Base-by-base conservation (phyloP, 1,140 invertebrate species). In the Harpegnathos saltator region DNA sequence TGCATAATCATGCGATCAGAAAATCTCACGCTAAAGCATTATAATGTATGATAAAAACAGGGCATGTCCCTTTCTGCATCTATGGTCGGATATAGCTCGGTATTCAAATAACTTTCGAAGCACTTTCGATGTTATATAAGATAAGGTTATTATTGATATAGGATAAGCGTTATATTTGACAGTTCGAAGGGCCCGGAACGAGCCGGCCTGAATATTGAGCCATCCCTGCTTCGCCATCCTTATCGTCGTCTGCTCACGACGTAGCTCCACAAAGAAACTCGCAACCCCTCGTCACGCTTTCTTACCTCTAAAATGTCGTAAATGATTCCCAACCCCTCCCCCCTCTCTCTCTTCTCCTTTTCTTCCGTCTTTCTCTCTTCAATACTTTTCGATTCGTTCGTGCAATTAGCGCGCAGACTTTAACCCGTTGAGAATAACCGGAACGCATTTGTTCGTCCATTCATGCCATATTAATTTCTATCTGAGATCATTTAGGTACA, bases 111-210 rank as follows among this genome's bases (percentile, higher is more conserved):
- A 3, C 52, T 69, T 29, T n/a, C 24, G 24, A 1, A 48, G n/a
- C 66, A 14, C n/a, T n/a, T n/a, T n/a, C 33, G 9, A 56, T 14
- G 38, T 58, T 59, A 80, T 58, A 56, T 58, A 19, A 24, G 48
- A 29, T 58, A 59, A 58, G 54, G 44, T 44, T 22, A 44, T 80
- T 80, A 80, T 80, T 59, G 75, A 80, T 78, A 69, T 19, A 58
- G n/a, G 22, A 71, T 71, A 80, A 80, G 54, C 38, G n/a, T 19
- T 17, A 48, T 44, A 44, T 68, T n/a, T 52, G 65, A n/a, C 33
- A 71, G 24, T 33, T 80, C n/a, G n/a, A 29, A 78, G 52, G 29
- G 19, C 50, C 22, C 54, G 17, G 54, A n/a, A n/a, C n/a, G n/a
- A n/a, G n/a, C 63, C 29, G 5, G 44, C 22, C 24, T 38, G 66